Base-by-base conservation (phyloP, 2,888 invertebrate species). In the Netelia virgata region DNA sequence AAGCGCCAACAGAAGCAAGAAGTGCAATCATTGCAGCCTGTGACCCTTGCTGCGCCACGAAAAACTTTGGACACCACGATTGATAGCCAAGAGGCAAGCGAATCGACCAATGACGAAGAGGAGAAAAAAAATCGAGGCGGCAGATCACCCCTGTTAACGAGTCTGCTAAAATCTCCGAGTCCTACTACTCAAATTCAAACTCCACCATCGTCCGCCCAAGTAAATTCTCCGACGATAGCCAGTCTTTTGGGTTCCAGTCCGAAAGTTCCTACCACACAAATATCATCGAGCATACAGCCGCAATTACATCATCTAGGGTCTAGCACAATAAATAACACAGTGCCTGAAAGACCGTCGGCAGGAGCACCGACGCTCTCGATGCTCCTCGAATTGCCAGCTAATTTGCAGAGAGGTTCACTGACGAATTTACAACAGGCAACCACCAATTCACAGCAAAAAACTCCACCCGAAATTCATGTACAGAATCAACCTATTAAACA, bases 311-410 rank as follows among this genome's bases (percentile, higher is more conserved):
- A 95, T 76, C 86, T 95, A 47, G 94, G 95, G 5, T 94, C 94
- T 14, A 93, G 94, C 55, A 93, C 94, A 9, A 94, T 95, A 64
- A 92, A 94, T 3, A 93, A 93, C 86, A 92, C 92, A 6, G 76
- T 78, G 84, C 69, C 94, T 0, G 94, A 95, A 57, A 95, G 96
- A 1, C 96, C 96, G 0, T 96, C 96, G 0, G 95, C 95, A 75
- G 96, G 96, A 0, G 96, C 97, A 0, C 97, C 97, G 0, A 97
- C 97, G 0, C 93, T 97, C 0, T 97, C 97, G 0, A 96, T 96
- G 95, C 93, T 97, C 10, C 93, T 97, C 8, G 97, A 94, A 83
- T 91, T 93, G 80, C 94, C 94, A 8, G 93, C 94, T 1, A 94
- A 93, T 86, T 86, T 93, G 41, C 93, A 94, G 14, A 88, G 92